Percentiles rank a stretch among this genome's conserved stretches.
phyloP scores from a whole-genome alignment of 1,140 invertebrate species.

The Anastatus disparis region DNA sequence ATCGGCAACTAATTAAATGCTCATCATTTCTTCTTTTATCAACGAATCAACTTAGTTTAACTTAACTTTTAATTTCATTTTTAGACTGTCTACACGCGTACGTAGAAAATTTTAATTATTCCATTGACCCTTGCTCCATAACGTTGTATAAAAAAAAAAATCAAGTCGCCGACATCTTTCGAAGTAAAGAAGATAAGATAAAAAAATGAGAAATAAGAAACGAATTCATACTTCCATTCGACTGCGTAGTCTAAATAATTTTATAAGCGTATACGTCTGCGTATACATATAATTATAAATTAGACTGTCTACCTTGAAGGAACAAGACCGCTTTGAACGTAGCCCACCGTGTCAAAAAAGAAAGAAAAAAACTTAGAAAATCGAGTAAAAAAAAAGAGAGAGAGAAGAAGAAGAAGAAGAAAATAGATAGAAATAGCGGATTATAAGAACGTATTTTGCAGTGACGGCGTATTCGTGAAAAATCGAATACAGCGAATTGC shows the following conservation, averaged over 20 bases:
- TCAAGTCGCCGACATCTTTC: not conserved
- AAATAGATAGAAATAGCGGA: constrained; percentile 15
- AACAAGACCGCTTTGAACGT: constrained; percentile 38
- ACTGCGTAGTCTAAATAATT: constrained; percentile 12
- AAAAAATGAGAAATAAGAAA: too few relatives aligned
- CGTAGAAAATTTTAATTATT: not conserved
- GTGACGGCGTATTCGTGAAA: not conserved
- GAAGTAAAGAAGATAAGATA: not conserved
- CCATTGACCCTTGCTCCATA: constrained; percentile 24
- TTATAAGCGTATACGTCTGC: not conserved
- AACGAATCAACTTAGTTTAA: too few relatives aligned
- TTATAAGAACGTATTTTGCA: too few relatives aligned
- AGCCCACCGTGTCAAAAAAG: constrained; percentile 35
- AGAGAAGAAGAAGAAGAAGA: not conserved
- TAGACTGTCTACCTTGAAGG: constrained; percentile 12
- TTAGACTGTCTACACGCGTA: constrained; percentile 10
- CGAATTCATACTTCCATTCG: constrained; percentile 50
- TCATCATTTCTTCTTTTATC: too few relatives aligned
- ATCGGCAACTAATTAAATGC: too few relatives aligned
- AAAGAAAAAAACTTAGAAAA: not conserved
- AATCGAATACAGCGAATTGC: not conserved
- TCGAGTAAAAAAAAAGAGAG: not conserved
- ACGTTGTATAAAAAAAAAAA: constrained; percentile 16
- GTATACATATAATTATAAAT: not conserved
- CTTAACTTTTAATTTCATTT: too few relatives aligned